Percentiles rank a stretch among this genome's conserved stretches.
These are phyloP conservation scores for Drosophila triauraria DNA, from an alignment of 1,140 invertebrate genomes.

Conservation along the genomic window DNA sequence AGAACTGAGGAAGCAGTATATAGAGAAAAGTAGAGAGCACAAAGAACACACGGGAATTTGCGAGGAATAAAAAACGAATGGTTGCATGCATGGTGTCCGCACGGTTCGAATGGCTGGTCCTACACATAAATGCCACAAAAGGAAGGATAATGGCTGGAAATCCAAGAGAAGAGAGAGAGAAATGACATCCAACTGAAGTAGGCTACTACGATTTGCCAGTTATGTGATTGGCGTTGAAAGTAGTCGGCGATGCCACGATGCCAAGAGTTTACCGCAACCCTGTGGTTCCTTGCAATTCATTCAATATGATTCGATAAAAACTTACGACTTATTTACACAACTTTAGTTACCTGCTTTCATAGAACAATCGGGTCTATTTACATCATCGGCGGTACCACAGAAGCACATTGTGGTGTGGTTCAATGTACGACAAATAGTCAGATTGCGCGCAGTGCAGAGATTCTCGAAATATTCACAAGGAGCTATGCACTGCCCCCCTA, in stretches of 20 bases:
- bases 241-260: slow-evolving; percentile 65
- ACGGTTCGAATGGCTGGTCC: slow-evolving; percentile 43
- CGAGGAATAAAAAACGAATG: slow-evolving; percentile 43
- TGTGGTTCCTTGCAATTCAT: slow-evolving; percentile 77
- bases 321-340: slow-evolving; percentile 68
- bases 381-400: slow-evolving; percentile 84
- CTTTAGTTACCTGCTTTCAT: slow-evolving; percentile 87
- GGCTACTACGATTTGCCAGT: slow-evolving; percentile 74
- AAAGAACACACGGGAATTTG: slow-evolving; percentile 58
- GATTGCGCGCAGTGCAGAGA: slow-evolving; percentile 62
- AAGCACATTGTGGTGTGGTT: slow-evolving; percentile 86
- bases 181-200: slow-evolving; percentile 69
- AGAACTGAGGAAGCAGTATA: slow-evolving; percentile 56
- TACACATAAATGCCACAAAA: slow-evolving; percentile 59
- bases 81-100: slow-evolving; percentile 68
- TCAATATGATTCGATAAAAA: slow-evolving; percentile 64
- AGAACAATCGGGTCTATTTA: slow-evolving; percentile 85
- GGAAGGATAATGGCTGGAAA: slow-evolving; percentile 35
- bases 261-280: slow-evolving; percentile 71
- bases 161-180: slow-evolving; percentile 38
- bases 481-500: slow-evolving; percentile 86
- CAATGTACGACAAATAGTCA: slow-evolving; percentile 85
- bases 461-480: slow-evolving; percentile 86
- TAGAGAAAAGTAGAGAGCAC: slow-evolving; percentile 41
- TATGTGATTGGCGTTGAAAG: slow-evolving; percentile 71